Percentiles rank a stretch among this genome's conserved stretches.
phyloP scores from a whole-genome alignment of 30 jellyfish, hydroid and myxozoan species.

The Nemopilema nomurai region DNA sequence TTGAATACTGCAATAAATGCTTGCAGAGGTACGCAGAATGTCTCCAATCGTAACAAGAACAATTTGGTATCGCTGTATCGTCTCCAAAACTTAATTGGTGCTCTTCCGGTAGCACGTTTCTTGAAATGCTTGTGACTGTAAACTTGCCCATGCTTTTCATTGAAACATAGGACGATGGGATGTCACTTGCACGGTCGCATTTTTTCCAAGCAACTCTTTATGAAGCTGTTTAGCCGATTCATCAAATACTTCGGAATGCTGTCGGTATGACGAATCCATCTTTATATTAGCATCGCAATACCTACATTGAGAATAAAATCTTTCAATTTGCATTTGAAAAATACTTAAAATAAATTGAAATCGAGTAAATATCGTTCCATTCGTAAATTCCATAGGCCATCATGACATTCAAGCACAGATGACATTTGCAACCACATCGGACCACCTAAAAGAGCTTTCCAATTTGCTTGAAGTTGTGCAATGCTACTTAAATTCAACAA shows the following conservation, averaged over 20 bases:
- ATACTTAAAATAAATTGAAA: no score
- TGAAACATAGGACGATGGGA: background rate
- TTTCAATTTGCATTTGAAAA: conserved; percentile 15
- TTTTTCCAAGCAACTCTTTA: background rate
- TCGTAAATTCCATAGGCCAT: no score
- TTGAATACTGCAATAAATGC: conserved; percentile 30
- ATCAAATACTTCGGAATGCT: background rate
- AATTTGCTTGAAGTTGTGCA: no score
- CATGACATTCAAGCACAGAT: no score
- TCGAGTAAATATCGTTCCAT: no score
- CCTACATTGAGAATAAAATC: background rate
- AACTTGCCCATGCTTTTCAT: conserved; percentile 2
- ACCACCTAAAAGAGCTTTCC: no score
- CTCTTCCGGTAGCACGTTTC: background rate
- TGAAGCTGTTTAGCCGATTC: background rate
- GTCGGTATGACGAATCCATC: background rate
- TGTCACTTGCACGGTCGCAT: conserved; percentile 3
- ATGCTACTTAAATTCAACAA: no score
- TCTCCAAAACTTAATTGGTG: background rate
- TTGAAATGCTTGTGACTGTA: background rate
- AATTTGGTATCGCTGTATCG: conserved; percentile 6
- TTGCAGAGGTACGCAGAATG: conserved; percentile 29
- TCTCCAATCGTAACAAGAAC: conserved; percentile 24
- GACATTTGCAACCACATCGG: no score
- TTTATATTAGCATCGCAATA: conserved; percentile 11